These are phyloP conservation scores for Elmis aenea DNA, from an alignment of 2,888 invertebrate species.

Conservation along the genomic window DNA sequence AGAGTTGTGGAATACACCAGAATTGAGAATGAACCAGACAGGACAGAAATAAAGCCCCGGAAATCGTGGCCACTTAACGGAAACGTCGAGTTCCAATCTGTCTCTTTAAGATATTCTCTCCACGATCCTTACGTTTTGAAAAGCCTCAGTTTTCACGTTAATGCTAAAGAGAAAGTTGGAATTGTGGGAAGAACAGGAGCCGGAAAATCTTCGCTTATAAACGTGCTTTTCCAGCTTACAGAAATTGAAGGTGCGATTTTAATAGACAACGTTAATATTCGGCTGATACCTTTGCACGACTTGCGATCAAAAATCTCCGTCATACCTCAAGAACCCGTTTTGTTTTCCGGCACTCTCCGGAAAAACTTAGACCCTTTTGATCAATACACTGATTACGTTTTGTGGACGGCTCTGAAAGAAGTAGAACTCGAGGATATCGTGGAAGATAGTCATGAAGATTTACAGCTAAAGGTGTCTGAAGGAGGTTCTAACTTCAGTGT, in stretches of 20 bases:
- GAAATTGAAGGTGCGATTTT: slow-evolving; percentile 71
- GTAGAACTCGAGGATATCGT: slow-evolving; percentile 67
- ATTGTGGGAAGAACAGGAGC: slow-evolving; percentile 82
- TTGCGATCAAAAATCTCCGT: slow-evolving; percentile 76
- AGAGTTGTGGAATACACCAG: slow-evolving; percentile 74
- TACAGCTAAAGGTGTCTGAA: slow-evolving; percentile 49
- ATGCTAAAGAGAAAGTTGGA: slow-evolving; percentile 68
- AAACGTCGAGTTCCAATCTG: slow-evolving; percentile 60
- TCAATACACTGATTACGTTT: slow-evolving; percentile 65
- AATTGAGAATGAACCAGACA: slow-evolving; percentile 62
- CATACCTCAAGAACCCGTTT: slow-evolving; percentile 80
- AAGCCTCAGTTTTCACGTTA: slow-evolving; percentile 61
- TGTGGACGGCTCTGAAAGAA: slow-evolving; percentile 79
- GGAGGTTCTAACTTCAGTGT: slow-evolving; percentile 52
- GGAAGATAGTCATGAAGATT: slow-evolving; percentile 46
- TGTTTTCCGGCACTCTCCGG: slow-evolving; percentile 82
- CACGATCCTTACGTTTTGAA: slow-evolving; percentile 69
- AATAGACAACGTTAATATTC: slow-evolving; percentile 75
- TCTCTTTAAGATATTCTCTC: slow-evolving; percentile 68
- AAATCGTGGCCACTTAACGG: slow-evolving; percentile 72
- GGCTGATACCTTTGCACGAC: slow-evolving; percentile 65
- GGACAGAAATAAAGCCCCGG: slow-evolving; percentile 63
- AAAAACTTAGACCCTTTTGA: slow-evolving; percentile 88
- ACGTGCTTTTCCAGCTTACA: slow-evolving; percentile 76
- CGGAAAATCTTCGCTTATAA: slow-evolving; percentile 72